Percentiles rank a stretch among this genome's conserved stretches.
Evolutionary conservation across 2,888 invertebrate genomes (phyloP).

Genomic region (Panzeria rudis): DNA sequence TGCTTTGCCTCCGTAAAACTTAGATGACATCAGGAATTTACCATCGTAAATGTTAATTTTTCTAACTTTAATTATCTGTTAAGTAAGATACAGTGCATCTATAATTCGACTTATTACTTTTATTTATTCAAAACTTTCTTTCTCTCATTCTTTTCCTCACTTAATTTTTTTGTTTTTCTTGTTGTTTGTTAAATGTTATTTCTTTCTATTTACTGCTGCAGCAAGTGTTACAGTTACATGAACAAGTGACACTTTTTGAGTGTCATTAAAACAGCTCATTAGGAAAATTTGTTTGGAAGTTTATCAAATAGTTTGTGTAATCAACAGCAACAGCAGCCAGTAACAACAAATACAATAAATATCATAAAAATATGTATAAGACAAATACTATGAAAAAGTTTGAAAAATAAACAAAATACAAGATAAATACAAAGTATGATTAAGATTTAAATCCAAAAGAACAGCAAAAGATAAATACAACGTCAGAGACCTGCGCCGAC

Average conservation of each 20-base stretch:
- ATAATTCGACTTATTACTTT: not conserved
- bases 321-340: constrained; percentile 39
- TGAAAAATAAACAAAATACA: constrained; percentile 8
- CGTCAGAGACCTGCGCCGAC: too few species aligned
- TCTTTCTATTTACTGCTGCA: constrained; percentile 33
- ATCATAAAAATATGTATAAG: not conserved
- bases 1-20: too few species aligned
- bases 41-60: too few species aligned
- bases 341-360: constrained; percentile 39
- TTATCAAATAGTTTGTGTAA: constrained; percentile 69
- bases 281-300: constrained; percentile 72
- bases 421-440: constrained; percentile 40
- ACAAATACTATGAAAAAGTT: not conserved
- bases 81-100: not conserved
- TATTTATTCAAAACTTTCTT: constrained; percentile 24
- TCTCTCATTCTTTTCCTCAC: not conserved
- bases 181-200: constrained; percentile 30
- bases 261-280: constrained; percentile 72
- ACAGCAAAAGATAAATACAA: constrained; percentile 17
- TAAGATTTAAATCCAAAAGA: constrained; percentile 42
- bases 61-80: too few species aligned
- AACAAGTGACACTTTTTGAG: constrained; percentile 69
- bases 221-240: constrained; percentile 66
- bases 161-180: constrained; percentile 24
- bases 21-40: not conserved